These are phyloP conservation scores for Psilopsiagon aymara DNA, from an alignment of 2,113 vertebrate genomes.

Conservation along the genomic window DNA sequence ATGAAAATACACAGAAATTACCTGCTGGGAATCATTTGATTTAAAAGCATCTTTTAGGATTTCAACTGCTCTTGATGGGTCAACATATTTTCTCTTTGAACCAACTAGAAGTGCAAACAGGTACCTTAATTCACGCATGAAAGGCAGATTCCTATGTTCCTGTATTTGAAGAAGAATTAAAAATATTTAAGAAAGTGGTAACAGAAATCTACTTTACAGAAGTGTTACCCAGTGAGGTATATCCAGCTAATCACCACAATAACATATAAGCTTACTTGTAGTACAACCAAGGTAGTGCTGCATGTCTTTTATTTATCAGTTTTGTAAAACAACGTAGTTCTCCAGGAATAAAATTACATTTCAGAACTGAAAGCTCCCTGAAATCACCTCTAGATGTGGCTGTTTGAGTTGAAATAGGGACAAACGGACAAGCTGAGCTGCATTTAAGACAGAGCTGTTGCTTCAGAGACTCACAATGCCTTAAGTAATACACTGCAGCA, in stretches of 20 bases:
- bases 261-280: background rate
- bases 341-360: background rate
- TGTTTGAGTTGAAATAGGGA: background rate
- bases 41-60: slow-evolving; percentile 99
- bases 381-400: background rate
- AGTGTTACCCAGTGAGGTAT: background rate
- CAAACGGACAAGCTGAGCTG: background rate
- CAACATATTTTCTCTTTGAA: slow-evolving; percentile 96
- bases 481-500: background rate
- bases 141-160: slow-evolving; percentile 97
- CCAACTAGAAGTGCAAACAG: slow-evolving; percentile 97
- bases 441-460: background rate
- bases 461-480: background rate
- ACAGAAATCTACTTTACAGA: background rate
- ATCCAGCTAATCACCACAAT: background rate
- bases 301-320: background rate
- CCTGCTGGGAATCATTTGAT: slow-evolving; percentile 97
- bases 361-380: background rate
- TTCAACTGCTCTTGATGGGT: slow-evolving; percentile 95
- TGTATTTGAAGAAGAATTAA: slow-evolving; percentile 54
- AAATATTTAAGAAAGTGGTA: background rate
- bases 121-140: slow-evolving; percentile 94
- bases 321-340: background rate
- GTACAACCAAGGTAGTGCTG: background rate
- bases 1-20: slow-evolving; percentile 58